Base-by-base conservation (phyloP, 1,140 invertebrate species). In the Portunus trituberculatus region DNA sequence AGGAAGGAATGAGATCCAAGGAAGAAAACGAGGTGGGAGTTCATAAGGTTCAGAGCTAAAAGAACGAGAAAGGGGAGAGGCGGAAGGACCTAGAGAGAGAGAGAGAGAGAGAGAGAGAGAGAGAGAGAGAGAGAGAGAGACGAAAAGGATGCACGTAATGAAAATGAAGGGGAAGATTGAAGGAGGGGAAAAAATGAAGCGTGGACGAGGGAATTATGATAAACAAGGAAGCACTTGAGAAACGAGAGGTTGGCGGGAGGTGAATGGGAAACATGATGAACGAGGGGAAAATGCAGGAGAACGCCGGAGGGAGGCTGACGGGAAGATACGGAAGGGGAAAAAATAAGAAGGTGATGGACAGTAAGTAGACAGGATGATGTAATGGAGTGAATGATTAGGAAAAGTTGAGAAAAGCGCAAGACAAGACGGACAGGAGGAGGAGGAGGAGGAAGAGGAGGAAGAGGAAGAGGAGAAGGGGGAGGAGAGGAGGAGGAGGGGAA, bases 221-320 rank as follows among this genome's bases (percentile, higher is more conserved):
- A n/a, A 76, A n/a, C 20, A 25, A 76, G 25, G 20, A n/a, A n/a
- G 67, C 67, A 76, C 67, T 76, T 76, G 67, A 76, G 67, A 20
- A 76, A 76, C 20, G 25, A n/a, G 67, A n/a, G 67, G 67, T 20
- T 76, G 67, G 67, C 67, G 67, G 67, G 67, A 76, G 67, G 67
- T 76, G 67, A 76, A 76, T 76, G 67, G 67, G 67, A 76, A 76
- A 76, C 25, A n/a, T 76, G 67, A 76, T 76, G n/a, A 76, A 76
- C 67, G 67, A 76, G 67, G n/a, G 67, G 67, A 76, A 76, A 76
- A 76, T 76, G 67, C 52, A 76, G 12, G 67, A 76, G 20, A n/a
- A 76, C 25, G 67, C 16, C 4, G 67, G 67, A 0, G 67, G 67
- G 67, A 76, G 67, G 67, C 25, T 76, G 67, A 76, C 67, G 67